phyloP scores from a whole-genome alignment of 1,140 invertebrate species.

The Tribolium madens region DNA sequence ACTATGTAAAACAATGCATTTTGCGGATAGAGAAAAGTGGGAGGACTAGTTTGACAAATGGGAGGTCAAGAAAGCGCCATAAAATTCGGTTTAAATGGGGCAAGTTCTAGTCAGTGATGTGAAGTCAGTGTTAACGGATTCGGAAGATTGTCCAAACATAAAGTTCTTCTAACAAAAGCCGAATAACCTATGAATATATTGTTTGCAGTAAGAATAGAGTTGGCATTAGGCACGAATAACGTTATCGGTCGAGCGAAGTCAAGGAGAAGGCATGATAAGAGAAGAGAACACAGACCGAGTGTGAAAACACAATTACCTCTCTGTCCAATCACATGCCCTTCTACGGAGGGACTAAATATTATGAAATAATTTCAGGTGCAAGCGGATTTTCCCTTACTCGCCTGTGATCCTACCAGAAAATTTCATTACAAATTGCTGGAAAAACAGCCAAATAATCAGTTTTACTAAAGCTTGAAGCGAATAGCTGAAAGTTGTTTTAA shows the following conservation, averaged over 20 bases:
- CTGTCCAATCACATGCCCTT: slow-evolving; percentile 30
- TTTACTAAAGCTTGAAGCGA: background rate
- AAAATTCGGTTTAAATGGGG: slow-evolving; percentile 45
- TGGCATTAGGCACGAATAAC: slow-evolving; percentile 47
- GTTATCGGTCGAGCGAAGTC: slow-evolving; percentile 47
- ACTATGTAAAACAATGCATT: slow-evolving; percentile 40
- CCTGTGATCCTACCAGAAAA: background rate
- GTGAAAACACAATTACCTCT: slow-evolving; percentile 44
- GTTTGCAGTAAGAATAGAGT: slow-evolving; percentile 46
- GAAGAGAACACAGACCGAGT: slow-evolving; percentile 43
- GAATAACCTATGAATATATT: slow-evolving; percentile 51
- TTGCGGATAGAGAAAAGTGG: background rate
- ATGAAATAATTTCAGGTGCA: slow-evolving; percentile 28
- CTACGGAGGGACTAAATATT: background rate
- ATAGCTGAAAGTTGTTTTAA: too few relatives aligned
- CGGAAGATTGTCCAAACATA: slow-evolving; percentile 42
- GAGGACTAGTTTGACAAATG: slow-evolving; percentile 33
- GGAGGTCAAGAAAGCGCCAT: slow-evolving; percentile 44
- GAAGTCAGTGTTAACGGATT: slow-evolving; percentile 42
- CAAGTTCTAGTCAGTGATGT: slow-evolving; percentile 47
- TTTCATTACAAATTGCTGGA: background rate
- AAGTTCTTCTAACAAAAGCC: slow-evolving; percentile 43
- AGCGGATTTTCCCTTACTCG: background rate
- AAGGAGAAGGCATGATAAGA: slow-evolving; percentile 49
- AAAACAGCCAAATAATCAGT: background rate